Base-by-base conservation (phyloP, 2,797 vertebrate species). In the Coregonus suidteri region DNA sequence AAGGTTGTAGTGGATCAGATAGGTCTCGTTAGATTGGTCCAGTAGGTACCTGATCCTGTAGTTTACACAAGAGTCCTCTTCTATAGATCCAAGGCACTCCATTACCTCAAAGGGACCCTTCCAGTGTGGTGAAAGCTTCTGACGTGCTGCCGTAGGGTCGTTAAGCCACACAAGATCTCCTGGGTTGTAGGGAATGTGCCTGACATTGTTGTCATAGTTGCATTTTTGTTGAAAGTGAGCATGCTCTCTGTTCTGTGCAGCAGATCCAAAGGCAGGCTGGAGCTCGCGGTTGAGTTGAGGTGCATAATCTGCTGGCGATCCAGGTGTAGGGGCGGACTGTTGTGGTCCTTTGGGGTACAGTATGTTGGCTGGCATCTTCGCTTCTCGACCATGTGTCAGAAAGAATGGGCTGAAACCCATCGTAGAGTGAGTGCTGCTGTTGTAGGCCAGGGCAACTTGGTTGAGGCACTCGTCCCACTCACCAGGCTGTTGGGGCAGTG, bases 111-210 rank as follows among this genome's bases (percentile, higher is more conserved):
- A 82, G 47, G 75, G 68, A 7, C 77, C 75, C 73, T 81, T 82
- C 80, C 80, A 86, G 31, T 82, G 82, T 30, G 78, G 56, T 71
- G 77, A 53, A 3, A 80, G 31, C 76, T 87, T 83, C 0, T 73
- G 74, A 59, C 25, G 79, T 41, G 35, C 9, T 62, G 67, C 77
- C 3, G 80, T 78, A 66, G 80, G 75, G 47, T 85, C 73, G 81
- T 79, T 81, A 73, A 87, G 70, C 73, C 70, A 85, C 18, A 84
- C 82, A 34, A 75, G 41, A 56, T 79, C 76, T 41, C 84, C 75
- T 5, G 47, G 4, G 73, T 13, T 47, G 80, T 69, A 77, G 4
- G 67, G 76, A 25, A 66, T 78, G 54, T 82, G 71, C 7, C 41
- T 82, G 4, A 82, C 65, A 47, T 0, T 3, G 31, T 66, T 79